Conservation (phyloP, 2,113 vertebrate species). For the Coryphaenoides rupestris region DNA sequence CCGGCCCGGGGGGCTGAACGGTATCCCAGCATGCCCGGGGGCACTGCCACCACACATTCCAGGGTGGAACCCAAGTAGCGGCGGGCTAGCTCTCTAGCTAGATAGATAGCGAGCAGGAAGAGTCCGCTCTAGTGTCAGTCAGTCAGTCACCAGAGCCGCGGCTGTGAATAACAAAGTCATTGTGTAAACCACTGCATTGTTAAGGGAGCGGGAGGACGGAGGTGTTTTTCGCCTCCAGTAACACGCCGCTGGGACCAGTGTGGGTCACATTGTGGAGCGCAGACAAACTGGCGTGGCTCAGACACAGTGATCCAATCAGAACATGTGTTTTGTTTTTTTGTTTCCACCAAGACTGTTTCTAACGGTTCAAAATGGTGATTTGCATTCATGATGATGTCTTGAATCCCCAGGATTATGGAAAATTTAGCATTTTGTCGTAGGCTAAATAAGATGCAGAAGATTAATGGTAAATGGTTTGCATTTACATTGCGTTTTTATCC, state of each 20-base stretch:
- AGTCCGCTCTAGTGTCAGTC: neutral
- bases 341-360: neutral
- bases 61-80: neutral
- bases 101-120: neutral
- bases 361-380: neutral
- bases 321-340: neutral
- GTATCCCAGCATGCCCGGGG: neutral
- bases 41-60: constrained; percentile 1
- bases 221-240: neutral
- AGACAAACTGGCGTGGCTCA: constrained; percentile 3
- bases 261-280: neutral
- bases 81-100: neutral
- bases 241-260: neutral
- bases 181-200: constrained; percentile 7
- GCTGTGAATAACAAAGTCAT: constrained; percentile 3
- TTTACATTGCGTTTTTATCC: too few relatives aligned
- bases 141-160: constrained; percentile 2
- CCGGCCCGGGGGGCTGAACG: neutral
- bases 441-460: neutral
- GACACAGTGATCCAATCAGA: neutral
- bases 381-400: neutral
- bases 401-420: too few relatives aligned
- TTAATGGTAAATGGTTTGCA: too few relatives aligned
- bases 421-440: neutral
- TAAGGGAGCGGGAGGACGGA: neutral